phyloP scores from a whole-genome alignment of 2,888 invertebrate genomes.

The Heliconius aoede region DNA sequence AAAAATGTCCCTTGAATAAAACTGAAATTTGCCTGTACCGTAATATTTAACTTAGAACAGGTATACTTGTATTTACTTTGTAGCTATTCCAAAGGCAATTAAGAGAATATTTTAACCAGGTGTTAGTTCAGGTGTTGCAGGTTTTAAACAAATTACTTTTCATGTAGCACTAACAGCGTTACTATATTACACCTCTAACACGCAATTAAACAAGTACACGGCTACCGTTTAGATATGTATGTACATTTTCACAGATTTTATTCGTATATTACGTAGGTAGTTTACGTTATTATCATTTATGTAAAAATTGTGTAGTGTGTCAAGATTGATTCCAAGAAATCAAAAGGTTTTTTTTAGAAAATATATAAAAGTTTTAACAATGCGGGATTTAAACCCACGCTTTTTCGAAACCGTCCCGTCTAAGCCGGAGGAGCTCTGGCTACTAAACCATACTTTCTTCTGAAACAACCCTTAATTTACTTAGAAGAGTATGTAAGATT shows the following conservation, averaged over 20 bases:
- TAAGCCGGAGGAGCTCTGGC: too few relatives aligned
- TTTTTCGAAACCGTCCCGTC: too few relatives aligned
- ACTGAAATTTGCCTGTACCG: not conserved
- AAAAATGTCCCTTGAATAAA: not conserved
- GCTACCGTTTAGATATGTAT: not conserved
- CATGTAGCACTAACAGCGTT: slow-evolving; percentile 5
- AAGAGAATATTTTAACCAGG: slow-evolving; percentile 17
- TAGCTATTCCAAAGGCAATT: slow-evolving; percentile 14
- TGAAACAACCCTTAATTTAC: too few relatives aligned
- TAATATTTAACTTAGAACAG: not conserved
- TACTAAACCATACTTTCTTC: too few relatives aligned
- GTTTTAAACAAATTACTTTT: slow-evolving; percentile 7
- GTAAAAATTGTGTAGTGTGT: too few relatives aligned
- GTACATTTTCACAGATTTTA: not conserved
- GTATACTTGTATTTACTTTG: not conserved
- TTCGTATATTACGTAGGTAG: not conserved
- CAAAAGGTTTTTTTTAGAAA: too few relatives aligned
- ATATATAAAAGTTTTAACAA: too few relatives aligned
- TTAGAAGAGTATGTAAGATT: too few relatives aligned
- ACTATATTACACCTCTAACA: slow-evolving; percentile 14
- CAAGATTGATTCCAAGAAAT: too few relatives aligned
- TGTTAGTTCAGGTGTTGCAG: slow-evolving; percentile 16
- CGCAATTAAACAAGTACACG: slow-evolving; percentile 4
- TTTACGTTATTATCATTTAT: too few relatives aligned
- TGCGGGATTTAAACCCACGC: too few relatives aligned